Evolutionary conservation across 2,113 vertebrate species (phyloP).

Genomic region (Polypterus senegalus): DNA sequence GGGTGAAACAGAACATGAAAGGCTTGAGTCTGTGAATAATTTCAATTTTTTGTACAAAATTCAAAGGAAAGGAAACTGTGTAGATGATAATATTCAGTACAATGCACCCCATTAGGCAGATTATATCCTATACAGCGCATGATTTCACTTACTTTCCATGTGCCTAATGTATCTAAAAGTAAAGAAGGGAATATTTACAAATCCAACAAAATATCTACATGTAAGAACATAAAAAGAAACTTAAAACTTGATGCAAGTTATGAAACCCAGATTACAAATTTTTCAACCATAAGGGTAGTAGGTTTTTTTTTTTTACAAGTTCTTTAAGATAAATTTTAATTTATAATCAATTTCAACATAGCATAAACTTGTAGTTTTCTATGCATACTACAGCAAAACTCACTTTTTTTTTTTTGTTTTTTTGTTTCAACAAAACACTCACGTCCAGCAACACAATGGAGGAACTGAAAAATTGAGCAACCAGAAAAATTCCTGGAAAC

Average conservation of each 20-base stretch:
- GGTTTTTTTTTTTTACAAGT: slow-evolving; percentile 11
- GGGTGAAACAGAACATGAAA: background rate
- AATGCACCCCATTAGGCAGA: slow-evolving; percentile 53
- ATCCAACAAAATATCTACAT: slow-evolving; percentile 88
- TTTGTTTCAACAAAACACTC: slow-evolving; percentile 7
- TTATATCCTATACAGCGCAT: slow-evolving; percentile 61
- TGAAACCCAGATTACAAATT: slow-evolving; percentile 83
- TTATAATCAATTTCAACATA: too few species aligned
- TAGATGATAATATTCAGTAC: slow-evolving; percentile 59
- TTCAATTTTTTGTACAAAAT: slow-evolving; percentile 26
- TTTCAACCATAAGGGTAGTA: slow-evolving; percentile 52
- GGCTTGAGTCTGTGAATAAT: slow-evolving; percentile 24
- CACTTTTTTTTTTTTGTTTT: background rate
- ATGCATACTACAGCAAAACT: background rate
- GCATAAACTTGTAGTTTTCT: background rate
- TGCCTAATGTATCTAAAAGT: slow-evolving; percentile 57
- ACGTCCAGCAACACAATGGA: background rate
- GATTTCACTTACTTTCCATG: slow-evolving; percentile 39
- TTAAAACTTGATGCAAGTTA: slow-evolving; percentile 99
- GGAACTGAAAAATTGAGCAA: too few species aligned
- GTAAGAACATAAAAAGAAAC: slow-evolving; percentile 70
- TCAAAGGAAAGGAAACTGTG: slow-evolving; percentile 56
- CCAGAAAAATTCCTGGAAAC: too few species aligned
- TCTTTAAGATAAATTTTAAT: slow-evolving; percentile 14
- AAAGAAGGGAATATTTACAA: slow-evolving; percentile 74